phyloP scores from a whole-genome alignment of 2,113 vertebrate genomes.

The Pan troglodytes region NHGRI_mPanTro3-v2.1_pri NC_072410.2:12424001-12424500 shows the following conservation, averaged over 20 bases:
- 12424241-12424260: background rate
- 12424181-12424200: background rate
- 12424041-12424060: too few relatives aligned
- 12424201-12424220: background rate
- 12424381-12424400: background rate
- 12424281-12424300: background rate
- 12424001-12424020: too few relatives aligned
- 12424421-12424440: background rate
- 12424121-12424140: too few relatives aligned
- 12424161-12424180: slow-evolving; percentile 12
- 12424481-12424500: background rate
- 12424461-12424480: background rate
- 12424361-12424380: background rate
- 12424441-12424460: background rate
- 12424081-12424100: too few relatives aligned
- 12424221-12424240: background rate
- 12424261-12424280: background rate
- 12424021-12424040: too few relatives aligned
- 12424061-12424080: too few relatives aligned
- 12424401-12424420: background rate
- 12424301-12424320: background rate
- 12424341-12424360: background rate
- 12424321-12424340: background rate
- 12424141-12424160: background rate
- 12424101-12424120: too few relatives aligned